A percentile compares a stretch with the other conserved stretches of the same genome.
Evolutionary conservation across 2,113 vertebrate species (phyloP).

Genomic region (Alligator sinensis): DNA sequence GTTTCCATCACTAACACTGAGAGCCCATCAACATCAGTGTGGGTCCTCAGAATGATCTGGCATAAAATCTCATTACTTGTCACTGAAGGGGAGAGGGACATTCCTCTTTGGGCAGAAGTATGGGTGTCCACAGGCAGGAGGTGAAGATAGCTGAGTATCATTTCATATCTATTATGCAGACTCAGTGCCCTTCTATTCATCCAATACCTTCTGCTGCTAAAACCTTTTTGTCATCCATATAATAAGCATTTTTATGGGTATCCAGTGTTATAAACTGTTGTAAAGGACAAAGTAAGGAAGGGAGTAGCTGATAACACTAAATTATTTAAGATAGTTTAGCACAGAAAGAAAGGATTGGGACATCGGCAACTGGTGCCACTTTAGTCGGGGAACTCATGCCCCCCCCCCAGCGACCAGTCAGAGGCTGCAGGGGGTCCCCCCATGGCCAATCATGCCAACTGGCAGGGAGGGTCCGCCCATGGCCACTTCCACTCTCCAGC

Average conservation of each 20-base stretch:
- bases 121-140: background rate
- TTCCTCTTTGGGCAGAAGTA: background rate
- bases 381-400: no score
- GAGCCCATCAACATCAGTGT: background rate
- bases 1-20: background rate
- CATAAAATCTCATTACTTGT: no score
- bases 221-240: background rate
- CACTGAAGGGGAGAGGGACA: background rate
- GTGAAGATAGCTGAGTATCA: background rate
- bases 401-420: no score
- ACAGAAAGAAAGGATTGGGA: background rate
- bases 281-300: background rate
- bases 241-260: background rate
- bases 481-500: no score
- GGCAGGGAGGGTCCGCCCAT: no score
- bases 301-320: background rate
- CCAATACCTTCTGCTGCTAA: background rate
- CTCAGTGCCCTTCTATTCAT: background rate
- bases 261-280: background rate
- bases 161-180: background rate
- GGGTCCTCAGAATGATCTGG: background rate
- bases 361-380: no score
- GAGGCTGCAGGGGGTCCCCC: no score
- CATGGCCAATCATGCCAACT: no score
- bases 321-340: background rate